Conservation (phyloP, 2,888 invertebrate genomes). For the Podotricha telesiphe region DNA sequence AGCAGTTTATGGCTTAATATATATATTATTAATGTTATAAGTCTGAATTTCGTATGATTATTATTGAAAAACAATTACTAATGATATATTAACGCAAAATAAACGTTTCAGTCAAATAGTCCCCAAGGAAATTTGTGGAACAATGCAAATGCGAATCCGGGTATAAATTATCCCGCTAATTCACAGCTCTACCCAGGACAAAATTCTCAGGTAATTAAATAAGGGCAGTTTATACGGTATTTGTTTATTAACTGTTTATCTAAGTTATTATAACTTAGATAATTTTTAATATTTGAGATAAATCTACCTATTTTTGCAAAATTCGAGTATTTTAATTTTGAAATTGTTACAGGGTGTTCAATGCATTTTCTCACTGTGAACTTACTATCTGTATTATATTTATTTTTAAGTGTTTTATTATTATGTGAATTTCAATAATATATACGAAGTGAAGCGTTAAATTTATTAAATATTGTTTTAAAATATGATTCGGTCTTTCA, state of each 20-base stretch:
- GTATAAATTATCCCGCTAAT: conserved; percentile 53
- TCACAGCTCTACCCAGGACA: conserved; percentile 51
- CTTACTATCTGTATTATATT: no score
- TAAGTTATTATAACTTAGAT: background rate
- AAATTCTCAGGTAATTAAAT: conserved; percentile 27
- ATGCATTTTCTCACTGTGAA: no score
- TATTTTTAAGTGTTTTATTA: no score
- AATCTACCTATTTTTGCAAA: background rate
- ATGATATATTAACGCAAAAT: conserved; percentile 16
- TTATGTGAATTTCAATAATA: no score
- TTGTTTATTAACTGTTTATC: background rate
- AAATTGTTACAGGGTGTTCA: no score
- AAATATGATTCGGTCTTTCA: no score
- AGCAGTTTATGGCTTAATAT: no score
- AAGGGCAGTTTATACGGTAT: conserved; percentile 4
- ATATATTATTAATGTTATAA: background rate
- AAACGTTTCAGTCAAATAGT: conserved; percentile 36
- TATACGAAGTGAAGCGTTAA: no score
- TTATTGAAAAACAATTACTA: no score
- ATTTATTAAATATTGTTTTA: no score
- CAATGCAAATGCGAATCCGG: conserved; percentile 49
- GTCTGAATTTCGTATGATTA: no score
- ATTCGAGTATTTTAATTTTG: no score
- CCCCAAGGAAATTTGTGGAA: conserved; percentile 46
- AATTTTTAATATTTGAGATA: background rate